Percentiles rank a stretch among this genome's conserved stretches.
These are phyloP conservation scores for Drosophila novamexicana DNA, from an alignment of 1,140 invertebrate genomes.

Conservation along the genomic window DNA sequence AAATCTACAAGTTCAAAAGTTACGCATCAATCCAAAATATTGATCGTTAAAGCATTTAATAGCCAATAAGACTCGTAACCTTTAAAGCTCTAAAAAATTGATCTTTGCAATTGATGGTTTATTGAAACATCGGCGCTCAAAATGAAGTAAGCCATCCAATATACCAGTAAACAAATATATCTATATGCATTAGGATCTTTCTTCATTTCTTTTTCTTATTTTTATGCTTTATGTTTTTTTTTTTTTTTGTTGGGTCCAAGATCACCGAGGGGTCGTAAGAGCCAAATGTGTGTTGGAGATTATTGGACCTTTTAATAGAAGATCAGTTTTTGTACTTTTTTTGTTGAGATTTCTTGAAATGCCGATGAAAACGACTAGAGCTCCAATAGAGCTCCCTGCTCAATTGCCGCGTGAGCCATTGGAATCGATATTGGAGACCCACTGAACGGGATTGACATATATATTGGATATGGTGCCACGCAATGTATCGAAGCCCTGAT, in stretches of 20 bases:
- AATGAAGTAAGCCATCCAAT: conserved; percentile 25
- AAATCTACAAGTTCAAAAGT: too few relatives aligned
- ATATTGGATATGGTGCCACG: conserved; percentile 70
- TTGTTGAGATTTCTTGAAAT: conserved; percentile 27
- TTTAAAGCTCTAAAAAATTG: too few relatives aligned
- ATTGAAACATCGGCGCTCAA: conserved; percentile 36
- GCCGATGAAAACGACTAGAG: conserved; percentile 12
- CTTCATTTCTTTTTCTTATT: neutral
- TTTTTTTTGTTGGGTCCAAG: conserved; percentile 3
- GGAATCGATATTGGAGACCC: conserved; percentile 65
- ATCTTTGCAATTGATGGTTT: conserved; percentile 20
- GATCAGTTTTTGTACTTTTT: conserved; percentile 20
- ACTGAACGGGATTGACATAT: conserved; percentile 64
- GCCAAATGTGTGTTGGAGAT: neutral
- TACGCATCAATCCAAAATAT: neutral
- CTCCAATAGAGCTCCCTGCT: neutral
- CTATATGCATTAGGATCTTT: neutral
- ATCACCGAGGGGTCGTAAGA: neutral
- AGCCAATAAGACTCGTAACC: too few relatives aligned
- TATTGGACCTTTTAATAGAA: conserved; percentile 6
- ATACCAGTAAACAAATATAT: conserved; percentile 29
- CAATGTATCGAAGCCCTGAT: conserved; percentile 64
- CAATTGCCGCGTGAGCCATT: conserved; percentile 53
- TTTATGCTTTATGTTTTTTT: neutral
- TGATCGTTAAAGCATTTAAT: neutral